Evolutionary conservation across 2,113 vertebrate species (phyloP), one percentile per base, ranked within the genome.

Genomic region (Candoia aspera): DNA sequence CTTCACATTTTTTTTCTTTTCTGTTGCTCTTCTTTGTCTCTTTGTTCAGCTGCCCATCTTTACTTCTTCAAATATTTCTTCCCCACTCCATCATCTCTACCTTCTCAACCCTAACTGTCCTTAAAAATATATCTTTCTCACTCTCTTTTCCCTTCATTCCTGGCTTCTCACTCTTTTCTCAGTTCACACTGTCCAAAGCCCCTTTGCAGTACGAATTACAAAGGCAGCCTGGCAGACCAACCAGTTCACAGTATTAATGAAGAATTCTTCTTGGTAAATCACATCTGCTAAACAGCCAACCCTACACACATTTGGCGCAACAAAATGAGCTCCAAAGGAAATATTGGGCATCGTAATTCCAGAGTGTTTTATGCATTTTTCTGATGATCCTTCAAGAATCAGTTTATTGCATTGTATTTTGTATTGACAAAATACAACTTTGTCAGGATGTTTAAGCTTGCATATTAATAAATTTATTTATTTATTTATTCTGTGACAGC

Each of bases 271-370:
- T 68, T 68, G 64, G 64, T n/a, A n/a, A 68, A 12, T 33, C 64
- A n/a, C 29, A 68, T 85, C 4, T 85, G 33, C 84, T 53, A 53
- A 85, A 13, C 24, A 49, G 46, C 12, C 17, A 29, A 49, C 8
- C 17, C 17, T 33, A 37, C 19, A 68, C 24, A 37, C n/a, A 79
- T 73, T 57, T 64, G 90, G 59, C 73, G 13, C 58, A 62, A n/a
- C 49, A 91, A 87, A 91, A 55, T 13, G 59, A 37, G n/a, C 60
- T 49, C 46, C 60, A 68, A 86, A 55, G n/a, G 60, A 91, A 86
- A 53, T 33, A 42, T 73, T 87, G 68, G 53, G 19, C 64, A 49
- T 55, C 59, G 54, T 68, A 68, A 68, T 13, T 86, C 6, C 60
- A 64, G n/a, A 55, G n/a, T 87, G 11, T 86, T 86, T 53, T 85